Evolutionary conservation across 1,140 invertebrate species (phyloP).

Genomic region (Zophobas morio): DNA sequence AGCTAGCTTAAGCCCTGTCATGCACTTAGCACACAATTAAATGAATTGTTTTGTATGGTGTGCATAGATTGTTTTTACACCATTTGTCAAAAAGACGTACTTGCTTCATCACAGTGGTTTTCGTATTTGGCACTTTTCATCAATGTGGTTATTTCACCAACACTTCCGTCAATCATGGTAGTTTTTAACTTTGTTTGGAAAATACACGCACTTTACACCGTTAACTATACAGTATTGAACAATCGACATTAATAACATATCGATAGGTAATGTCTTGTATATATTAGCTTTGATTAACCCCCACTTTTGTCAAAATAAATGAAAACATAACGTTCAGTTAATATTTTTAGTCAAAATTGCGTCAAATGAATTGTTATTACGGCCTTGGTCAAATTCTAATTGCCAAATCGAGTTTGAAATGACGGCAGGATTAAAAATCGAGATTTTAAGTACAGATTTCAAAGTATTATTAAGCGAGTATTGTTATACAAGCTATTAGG

Average conservation of each 20-base stretch:
- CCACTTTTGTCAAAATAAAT: slow-evolving; percentile 19
- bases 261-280: slow-evolving; percentile 35
- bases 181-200: slow-evolving; percentile 33
- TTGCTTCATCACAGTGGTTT: slow-evolving; percentile 21
- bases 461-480: too few relatives aligned
- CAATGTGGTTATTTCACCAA: slow-evolving; percentile 10
- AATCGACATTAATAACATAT: slow-evolving; percentile 24
- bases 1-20: too few relatives aligned
- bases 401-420: too few relatives aligned
- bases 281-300: slow-evolving; percentile 40
- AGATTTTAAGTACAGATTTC: too few relatives aligned
- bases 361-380: too few relatives aligned
- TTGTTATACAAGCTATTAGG: too few relatives aligned
- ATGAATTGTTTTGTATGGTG: slow-evolving; percentile 1
- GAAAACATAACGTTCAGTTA: slow-evolving; percentile 1
- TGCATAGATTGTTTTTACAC: slow-evolving; percentile 36
- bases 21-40: too few relatives aligned
- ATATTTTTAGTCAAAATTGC: neutral
- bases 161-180: slow-evolving; percentile 9
- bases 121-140: slow-evolving; percentile 25
- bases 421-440: too few relatives aligned
- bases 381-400: too few relatives aligned
- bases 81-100: slow-evolving; percentile 8
- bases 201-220: slow-evolving; percentile 21
- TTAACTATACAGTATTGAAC: slow-evolving; percentile 17